Conservation (phyloP, 2,113 vertebrate species). For the Mus musculus region DNA sequence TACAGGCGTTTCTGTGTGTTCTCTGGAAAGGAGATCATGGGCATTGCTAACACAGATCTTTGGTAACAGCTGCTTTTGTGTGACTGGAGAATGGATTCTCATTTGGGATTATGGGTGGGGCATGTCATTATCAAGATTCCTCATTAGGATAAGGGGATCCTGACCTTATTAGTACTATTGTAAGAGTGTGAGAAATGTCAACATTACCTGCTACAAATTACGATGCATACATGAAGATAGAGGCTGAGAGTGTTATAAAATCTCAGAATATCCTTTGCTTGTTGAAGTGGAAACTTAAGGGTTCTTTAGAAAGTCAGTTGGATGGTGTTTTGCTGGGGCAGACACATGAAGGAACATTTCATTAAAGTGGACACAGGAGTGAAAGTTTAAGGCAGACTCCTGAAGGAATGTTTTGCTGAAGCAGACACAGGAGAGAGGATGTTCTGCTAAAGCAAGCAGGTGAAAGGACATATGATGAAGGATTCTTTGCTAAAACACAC, state of each 20-base stretch:
- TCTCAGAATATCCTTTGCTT: not conserved
- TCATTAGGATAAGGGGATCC: slow-evolving; percentile 27
- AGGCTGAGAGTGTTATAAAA: not conserved
- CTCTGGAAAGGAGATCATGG: not conserved
- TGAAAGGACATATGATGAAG: too few species aligned
- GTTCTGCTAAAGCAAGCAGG: too few species aligned
- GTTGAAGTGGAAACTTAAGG: too few species aligned
- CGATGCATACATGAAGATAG: not conserved
- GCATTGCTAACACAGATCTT: not conserved
- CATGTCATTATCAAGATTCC: slow-evolving; percentile 38
- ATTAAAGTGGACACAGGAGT: too few species aligned
- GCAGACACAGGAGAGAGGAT: too few species aligned
- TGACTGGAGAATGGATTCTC: not conserved
- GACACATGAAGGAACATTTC: too few species aligned
- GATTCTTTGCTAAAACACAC: too few species aligned
- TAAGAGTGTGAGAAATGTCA: slow-evolving; percentile 41
- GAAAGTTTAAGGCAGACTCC: too few species aligned
- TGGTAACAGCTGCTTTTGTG: not conserved
- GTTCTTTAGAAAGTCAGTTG: too few species aligned
- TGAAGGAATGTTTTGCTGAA: too few species aligned
- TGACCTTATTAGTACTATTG: slow-evolving; percentile 3
- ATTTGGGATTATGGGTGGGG: not conserved
- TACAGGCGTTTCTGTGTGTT: not conserved
- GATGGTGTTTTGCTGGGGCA: too few species aligned
- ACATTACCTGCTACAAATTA: not conserved